These are phyloP conservation scores for Lysandra bellargus DNA, from an alignment of 2,888 invertebrate species.

Conservation along the genomic window DNA sequence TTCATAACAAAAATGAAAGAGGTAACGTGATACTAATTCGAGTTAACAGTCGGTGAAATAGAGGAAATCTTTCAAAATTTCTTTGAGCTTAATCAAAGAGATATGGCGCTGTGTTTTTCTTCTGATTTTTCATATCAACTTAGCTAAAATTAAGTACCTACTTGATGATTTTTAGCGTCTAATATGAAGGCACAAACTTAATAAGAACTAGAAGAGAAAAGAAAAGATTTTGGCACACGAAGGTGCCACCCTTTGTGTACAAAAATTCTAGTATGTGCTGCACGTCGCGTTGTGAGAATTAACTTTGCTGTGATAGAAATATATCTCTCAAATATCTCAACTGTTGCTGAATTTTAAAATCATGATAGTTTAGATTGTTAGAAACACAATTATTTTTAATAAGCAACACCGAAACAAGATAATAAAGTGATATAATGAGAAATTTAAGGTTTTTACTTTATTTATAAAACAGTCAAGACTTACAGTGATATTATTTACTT, in stretches of 20 bases:
- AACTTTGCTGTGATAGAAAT: background rate
- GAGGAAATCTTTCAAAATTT: background rate
- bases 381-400: background rate
- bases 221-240: background rate
- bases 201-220: background rate
- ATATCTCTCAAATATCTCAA: background rate
- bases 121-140: background rate
- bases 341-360: background rate
- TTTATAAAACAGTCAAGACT: background rate
- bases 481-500: slow-evolving; percentile 1
- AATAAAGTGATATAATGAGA: background rate
- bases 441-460: background rate
- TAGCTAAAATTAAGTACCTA: background rate
- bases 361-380: background rate
- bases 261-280: background rate
- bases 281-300: background rate
- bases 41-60: too few relatives aligned
- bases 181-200: background rate
- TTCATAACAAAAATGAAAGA: too few relatives aligned
- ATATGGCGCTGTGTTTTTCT: background rate
- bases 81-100: background rate
- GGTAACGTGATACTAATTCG: too few relatives aligned
- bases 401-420: background rate
- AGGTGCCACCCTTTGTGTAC: background rate
- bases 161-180: background rate